Evolutionary conservation across 2,888 invertebrate genomes (phyloP).

Genomic region (Lymantria monacha): DNA sequence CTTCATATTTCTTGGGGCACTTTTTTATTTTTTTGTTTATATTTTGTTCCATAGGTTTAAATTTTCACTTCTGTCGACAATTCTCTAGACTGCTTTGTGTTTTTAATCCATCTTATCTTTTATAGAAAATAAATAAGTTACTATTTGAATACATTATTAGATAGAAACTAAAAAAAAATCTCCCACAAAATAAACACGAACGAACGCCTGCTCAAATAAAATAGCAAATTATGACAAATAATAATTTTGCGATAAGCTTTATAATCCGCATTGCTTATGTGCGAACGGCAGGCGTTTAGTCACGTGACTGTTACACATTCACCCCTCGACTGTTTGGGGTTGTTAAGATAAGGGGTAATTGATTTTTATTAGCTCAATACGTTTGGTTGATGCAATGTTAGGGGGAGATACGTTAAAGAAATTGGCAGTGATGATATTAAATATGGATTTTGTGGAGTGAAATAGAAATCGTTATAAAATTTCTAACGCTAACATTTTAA

Average conservation of each 20-base stretch:
- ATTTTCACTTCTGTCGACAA: too few species aligned
- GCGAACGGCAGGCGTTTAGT: conserved; percentile 3
- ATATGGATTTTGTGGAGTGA: background rate
- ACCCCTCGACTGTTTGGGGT: background rate
- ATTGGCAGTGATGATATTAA: conserved; percentile 2
- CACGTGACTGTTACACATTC: conserved; percentile 22
- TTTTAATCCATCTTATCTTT: too few species aligned
- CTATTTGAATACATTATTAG: too few species aligned
- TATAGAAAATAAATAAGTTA: too few species aligned
- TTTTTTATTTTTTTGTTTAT: too few species aligned
- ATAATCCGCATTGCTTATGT: conserved; percentile 21
- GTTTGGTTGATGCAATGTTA: conserved; percentile 14
- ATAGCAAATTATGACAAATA: conserved; percentile 38
- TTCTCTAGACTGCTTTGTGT: too few species aligned
- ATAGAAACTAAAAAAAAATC: too few species aligned
- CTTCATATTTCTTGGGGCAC: too few species aligned
- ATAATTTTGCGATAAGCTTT: conserved; percentile 23
- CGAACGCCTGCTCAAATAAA: conserved; percentile 26
- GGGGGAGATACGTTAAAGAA: background rate
- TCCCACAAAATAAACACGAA: background rate
- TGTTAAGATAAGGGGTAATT: conserved; percentile 26
- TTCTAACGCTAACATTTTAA: too few species aligned
- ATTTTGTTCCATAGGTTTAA: too few species aligned
- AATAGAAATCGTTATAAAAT: too few species aligned
- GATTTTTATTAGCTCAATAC: conserved; percentile 33